Evolutionary conservation across 2,797 vertebrate species (phyloP).

Genomic region (Chaenodraco wilsoni): DNA sequence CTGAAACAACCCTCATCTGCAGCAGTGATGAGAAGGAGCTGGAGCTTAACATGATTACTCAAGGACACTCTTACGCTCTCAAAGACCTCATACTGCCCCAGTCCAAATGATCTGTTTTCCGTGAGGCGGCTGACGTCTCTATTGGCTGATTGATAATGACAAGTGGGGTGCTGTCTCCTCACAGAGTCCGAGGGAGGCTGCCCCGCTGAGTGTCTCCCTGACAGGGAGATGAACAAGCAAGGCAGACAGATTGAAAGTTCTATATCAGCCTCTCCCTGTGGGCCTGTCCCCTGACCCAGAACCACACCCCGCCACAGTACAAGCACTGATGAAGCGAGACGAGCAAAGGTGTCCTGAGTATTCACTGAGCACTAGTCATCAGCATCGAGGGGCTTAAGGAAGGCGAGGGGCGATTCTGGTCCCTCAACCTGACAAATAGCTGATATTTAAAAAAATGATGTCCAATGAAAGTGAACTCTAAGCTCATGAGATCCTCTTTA

Average conservation of each 20-base stretch:
- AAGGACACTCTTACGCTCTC: constrained; percentile 52
- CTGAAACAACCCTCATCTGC: constrained; percentile 47
- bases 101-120: constrained; percentile 54
- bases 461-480: constrained; percentile 2
- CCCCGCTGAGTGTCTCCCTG: constrained; percentile 58
- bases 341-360: constrained; percentile 38
- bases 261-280: constrained; percentile 65
- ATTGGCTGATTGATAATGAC: constrained; percentile 72
- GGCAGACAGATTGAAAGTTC: constrained; percentile 68
- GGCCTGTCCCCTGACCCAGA: constrained; percentile 52
- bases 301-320: constrained; percentile 35
- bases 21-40: constrained; percentile 34
- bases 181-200: constrained; percentile 53
- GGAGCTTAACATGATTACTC: constrained; percentile 43
- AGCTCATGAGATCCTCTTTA: neutral
- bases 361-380: constrained; percentile 53
- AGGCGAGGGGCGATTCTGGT: constrained; percentile 4
- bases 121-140: constrained; percentile 62
- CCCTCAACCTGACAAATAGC: constrained; percentile 17
- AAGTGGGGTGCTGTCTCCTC: constrained; percentile 50
- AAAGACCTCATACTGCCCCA: constrained; percentile 22
- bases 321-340: constrained; percentile 36
- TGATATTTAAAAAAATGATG: constrained; percentile 16
- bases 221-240: constrained; percentile 59
- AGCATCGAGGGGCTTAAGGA: constrained; percentile 31